phyloP scores from a whole-genome alignment of 92 coral and sea anemone species.

The Desmophyllum pertusum region DNA sequence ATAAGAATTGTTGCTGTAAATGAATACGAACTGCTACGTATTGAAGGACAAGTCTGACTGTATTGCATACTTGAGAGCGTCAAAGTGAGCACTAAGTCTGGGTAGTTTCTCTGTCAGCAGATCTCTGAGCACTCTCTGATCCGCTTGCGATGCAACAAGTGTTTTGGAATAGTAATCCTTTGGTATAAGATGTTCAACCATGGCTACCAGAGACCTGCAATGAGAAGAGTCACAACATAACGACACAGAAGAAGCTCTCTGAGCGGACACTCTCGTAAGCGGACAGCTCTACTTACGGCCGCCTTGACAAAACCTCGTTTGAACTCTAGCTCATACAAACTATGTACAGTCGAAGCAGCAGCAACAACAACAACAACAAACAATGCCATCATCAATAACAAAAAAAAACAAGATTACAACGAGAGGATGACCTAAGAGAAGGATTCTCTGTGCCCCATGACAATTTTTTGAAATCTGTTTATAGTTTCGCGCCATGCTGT shows the following conservation, averaged over 20 bases:
- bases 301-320: no score
- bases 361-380: no score
- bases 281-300: no score
- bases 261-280: no score
- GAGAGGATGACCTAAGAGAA: not conserved
- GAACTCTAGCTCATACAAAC: no score
- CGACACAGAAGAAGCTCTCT: not conserved
- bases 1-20: not conserved
- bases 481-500: no score
- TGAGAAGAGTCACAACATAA: not conserved
- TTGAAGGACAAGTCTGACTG: not conserved
- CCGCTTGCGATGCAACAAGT: slow-evolving; percentile 92
- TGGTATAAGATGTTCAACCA: slow-evolving; percentile 91
- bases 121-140: slow-evolving; percentile 92
- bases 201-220: slow-evolving; percentile 90
- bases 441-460: no score
- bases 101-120: slow-evolving; percentile 88
- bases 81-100: slow-evolving; percentile 83
- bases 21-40: not conserved
- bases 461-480: no score
- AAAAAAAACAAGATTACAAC: not conserved
- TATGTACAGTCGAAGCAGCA: no score
- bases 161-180: slow-evolving; percentile 90
- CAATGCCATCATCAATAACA: not conserved
- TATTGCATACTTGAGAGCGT: slow-evolving; percentile 69